Base-by-base conservation (phyloP, 2,113 vertebrate species). In the Willisornis vidua region DNA sequence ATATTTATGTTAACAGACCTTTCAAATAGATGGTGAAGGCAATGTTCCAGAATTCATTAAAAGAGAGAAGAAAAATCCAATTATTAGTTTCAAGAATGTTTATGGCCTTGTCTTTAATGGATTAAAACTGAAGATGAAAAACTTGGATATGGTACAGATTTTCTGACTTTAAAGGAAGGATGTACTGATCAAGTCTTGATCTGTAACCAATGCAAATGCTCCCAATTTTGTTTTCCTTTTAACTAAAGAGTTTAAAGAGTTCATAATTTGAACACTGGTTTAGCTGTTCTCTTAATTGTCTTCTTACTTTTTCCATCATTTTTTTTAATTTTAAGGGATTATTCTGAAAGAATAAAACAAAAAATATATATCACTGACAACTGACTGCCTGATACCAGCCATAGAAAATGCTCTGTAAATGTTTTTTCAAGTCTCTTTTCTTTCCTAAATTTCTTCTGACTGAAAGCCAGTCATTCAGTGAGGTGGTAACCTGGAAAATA, bases 61-160 rank as follows among this genome's bases (percentile, higher is more conserved):
- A 84, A 61, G 59, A 70, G 4, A 73, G 11, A 58, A 93, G 59
- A 80, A 90, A 95, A 80, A 66, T 23, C 3, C 24, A 80, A 11
- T 70, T 75, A 72, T 74, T 76, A 43, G 4, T 66, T 12, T 85
- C 39, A 85, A 46, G 29, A 88, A 87, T 63, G 13, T 80, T 91
- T 91, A 80, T 74, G 45, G 48, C 3, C 17, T 83, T 93, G 46
- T 59, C 28, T 77, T 45, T 57, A 90, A 71, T 45, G 7, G 55
- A 90, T 77, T 87, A 90, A 83, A 93, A 87, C 24, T 70, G 35
- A 77, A 91, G 71, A 95, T 77, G 4, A 91, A 94, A 71, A 90
- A 54, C 59, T 63, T 95, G 87, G 91, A 80, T 37, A 43, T 0
- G 1, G 22, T 77, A 74, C 59, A 80, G 43, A 93, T 90, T n/a